Conservation (phyloP, 2,888 invertebrate genomes). For the Heteromyza rotundicornis region DNA sequence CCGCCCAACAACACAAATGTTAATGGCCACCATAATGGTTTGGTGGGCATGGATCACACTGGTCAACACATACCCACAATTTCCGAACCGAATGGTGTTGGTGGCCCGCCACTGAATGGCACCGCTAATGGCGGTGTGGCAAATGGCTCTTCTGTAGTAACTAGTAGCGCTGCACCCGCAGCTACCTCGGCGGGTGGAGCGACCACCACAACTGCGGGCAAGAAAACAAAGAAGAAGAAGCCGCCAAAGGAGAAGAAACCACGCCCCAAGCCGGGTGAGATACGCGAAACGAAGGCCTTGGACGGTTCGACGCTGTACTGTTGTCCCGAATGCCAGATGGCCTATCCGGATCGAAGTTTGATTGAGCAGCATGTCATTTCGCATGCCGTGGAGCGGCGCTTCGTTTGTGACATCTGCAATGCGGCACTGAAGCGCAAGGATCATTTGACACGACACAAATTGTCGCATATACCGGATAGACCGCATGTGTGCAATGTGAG, state of each 20-base stretch:
- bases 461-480: slow-evolving; percentile 86
- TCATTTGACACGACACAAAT: slow-evolving; percentile 84
- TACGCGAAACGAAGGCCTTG: slow-evolving; percentile 67
- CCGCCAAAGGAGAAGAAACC: slow-evolving; percentile 79
- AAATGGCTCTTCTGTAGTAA: slow-evolving; percentile 50
- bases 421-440: slow-evolving; percentile 87
- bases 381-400: slow-evolving; percentile 83
- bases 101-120: slow-evolving; percentile 35
- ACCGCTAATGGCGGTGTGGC: slow-evolving; percentile 33
- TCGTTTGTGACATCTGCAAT: slow-evolving; percentile 88
- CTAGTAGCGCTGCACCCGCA: slow-evolving; percentile 62
- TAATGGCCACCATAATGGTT: slow-evolving; percentile 51
- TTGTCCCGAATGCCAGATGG: slow-evolving; percentile 90
- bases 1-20: slow-evolving; percentile 47
- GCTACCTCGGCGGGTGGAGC: slow-evolving; percentile 60
- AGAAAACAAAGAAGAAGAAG: slow-evolving; percentile 64
- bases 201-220: slow-evolving; percentile 56
- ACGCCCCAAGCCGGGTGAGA: slow-evolving; percentile 70
- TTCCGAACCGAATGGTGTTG: slow-evolving; percentile 48
- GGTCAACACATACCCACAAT: slow-evolving; percentile 54
- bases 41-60: slow-evolving; percentile 57
- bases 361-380: slow-evolving; percentile 86
- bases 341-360: slow-evolving; percentile 83
- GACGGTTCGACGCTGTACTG: slow-evolving; percentile 86
- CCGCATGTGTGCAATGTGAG: slow-evolving; percentile 82